phyloP scores from a whole-genome alignment of 1,140 invertebrate species.

The Drusus annulatus region DNA sequence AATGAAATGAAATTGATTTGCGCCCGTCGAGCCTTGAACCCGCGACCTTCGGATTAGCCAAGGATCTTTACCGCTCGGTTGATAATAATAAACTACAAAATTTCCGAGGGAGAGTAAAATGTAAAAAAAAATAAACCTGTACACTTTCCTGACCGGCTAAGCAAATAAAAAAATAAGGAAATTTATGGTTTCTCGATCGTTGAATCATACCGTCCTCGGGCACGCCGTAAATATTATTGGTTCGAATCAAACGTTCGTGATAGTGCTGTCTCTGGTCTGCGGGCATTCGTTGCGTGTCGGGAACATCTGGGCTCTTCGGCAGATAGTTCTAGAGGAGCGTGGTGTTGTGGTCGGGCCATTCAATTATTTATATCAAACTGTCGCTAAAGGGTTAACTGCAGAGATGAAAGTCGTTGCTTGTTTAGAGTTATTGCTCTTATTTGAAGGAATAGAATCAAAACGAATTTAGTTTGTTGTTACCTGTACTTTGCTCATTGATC shows the following conservation, averaged over 20 bases:
- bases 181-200: neutral
- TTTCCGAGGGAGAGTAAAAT: too few relatives aligned
- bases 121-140: neutral
- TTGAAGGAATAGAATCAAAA: neutral
- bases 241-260: conserved; percentile 34
- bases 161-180: neutral
- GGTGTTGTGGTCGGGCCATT: conserved; percentile 11
- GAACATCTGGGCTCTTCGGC: conserved; percentile 6
- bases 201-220: conserved; percentile 23
- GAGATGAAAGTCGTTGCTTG: neutral
- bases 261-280: conserved; percentile 29
- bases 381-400: conserved; percentile 29
- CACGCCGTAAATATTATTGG: conserved; percentile 15
- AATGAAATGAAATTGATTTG: too few relatives aligned
- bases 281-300: conserved; percentile 33
- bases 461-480: neutral
- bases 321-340: neutral
- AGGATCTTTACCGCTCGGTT: too few relatives aligned
- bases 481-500: too few relatives aligned
- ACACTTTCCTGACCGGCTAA: conserved; percentile 9
- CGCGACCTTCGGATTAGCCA: too few relatives aligned
- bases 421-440: too few relatives aligned
- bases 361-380: conserved; percentile 25
- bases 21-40: too few relatives aligned
- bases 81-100: too few relatives aligned